Evolutionary conservation across 2,797 vertebrate species (phyloP), one percentile per base, ranked within the genome.

Genomic region (Pseudomugil tenellus): DNA sequence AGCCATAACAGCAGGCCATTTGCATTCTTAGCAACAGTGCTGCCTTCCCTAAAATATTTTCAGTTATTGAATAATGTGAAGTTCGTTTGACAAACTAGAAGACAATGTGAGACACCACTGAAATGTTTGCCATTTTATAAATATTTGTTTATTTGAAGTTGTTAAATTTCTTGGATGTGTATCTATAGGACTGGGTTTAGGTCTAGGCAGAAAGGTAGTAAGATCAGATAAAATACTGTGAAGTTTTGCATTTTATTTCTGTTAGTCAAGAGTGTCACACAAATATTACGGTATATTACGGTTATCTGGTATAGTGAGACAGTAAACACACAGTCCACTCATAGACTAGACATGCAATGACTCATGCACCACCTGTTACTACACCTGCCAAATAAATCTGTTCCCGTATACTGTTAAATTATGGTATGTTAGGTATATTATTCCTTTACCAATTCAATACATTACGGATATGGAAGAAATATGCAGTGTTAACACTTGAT

Each of bases 361-460:
- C 70, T 90, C 84, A 89, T 63, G 29, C 62, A 71, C 84, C 85
- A 78, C 83, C 84, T 87, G 86, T 78, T 84, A 70, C 67, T 68
- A 80, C 84, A 89, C 80, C 86, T 91, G 84, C 77, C 71, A 58
- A 34, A 73, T 26, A 77, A 89, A 88, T 85, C 84, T 88, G 87
- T 79, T 71, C 63, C 35, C 77, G 65, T 79, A 78, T 76, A 66
- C 67, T 49, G 74, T 60, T 32, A 32, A 6, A 19, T 37, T 54
- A 72, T 72, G 66, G 71, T 56, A 67, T 28, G 13, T 60, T 39
- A 66, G 43, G 26, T 43, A 26, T 7, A 48, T 70, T 10, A 23
- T 74, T 68, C 74, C 23, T 61, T 46, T 21, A 14, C 12, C 55
- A 57, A 60, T 56, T 19, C 16, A 46, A 26, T 28, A 60, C 29